These are phyloP conservation scores for Sternarchorhynchus goeldii DNA, from an alignment of 2,797 vertebrate genomes.

Conservation along the genomic window DNA sequence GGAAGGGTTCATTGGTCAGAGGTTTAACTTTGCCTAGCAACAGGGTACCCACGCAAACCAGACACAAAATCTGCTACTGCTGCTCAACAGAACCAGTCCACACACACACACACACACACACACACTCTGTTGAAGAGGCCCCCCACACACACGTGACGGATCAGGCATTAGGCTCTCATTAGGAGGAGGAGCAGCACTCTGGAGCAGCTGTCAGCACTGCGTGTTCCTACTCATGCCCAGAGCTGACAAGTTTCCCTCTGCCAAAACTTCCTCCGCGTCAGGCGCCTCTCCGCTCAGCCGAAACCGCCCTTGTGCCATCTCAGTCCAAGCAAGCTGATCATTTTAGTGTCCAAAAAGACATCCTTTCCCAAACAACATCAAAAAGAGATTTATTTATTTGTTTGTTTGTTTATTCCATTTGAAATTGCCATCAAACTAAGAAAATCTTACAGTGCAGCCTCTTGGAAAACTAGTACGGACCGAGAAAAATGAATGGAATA, in stretches of 20 bases:
- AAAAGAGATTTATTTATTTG: too few species aligned
- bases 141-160: conserved; percentile 35
- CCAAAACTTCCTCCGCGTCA: conserved; percentile 30
- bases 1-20: conserved; percentile 75
- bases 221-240: conserved; percentile 18
- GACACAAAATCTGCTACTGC: conserved; percentile 71
- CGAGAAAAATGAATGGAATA: background rate
- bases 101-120: conserved; percentile 62
- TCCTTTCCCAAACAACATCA: too few species aligned
- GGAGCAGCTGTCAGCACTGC: conserved; percentile 45
- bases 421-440: too few species aligned
- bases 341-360: too few species aligned
- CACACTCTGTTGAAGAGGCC: conserved; percentile 21
- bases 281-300: background rate
- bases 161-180: conserved; percentile 51
- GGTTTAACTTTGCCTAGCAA: conserved; percentile 81
- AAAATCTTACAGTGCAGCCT: background rate
- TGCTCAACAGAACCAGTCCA: conserved; percentile 35
- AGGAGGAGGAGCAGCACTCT: conserved; percentile 36
- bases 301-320: too few species aligned
- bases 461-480: background rate
- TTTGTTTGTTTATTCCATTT: too few species aligned
- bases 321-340: too few species aligned
- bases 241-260: conserved; percentile 34
- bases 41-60: conserved; percentile 75